Conservation (phyloP, 2,888 invertebrate genomes). For the Cristatella mucedo region DNA sequence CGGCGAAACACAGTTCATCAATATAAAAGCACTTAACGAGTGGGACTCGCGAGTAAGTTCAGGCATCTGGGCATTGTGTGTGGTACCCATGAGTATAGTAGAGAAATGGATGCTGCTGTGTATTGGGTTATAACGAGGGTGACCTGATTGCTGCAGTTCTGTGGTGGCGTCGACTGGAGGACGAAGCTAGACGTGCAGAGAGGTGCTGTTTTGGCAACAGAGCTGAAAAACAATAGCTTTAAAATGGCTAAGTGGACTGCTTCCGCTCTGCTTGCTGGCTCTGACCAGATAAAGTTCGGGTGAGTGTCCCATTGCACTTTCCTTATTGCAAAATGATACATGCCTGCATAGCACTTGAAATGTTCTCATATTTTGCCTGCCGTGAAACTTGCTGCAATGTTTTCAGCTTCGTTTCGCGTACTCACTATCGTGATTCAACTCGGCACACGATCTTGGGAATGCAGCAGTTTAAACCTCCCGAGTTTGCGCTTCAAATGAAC, state of each 20-base stretch:
- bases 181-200: slow-evolving; percentile 92
- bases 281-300: slow-evolving; percentile 93
- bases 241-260: slow-evolving; percentile 99
- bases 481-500: slow-evolving; percentile 96
- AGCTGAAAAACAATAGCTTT: slow-evolving; percentile 95
- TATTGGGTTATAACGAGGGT: no score
- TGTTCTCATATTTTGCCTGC: not conserved
- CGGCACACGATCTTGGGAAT: slow-evolving; percentile 83
- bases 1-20: slow-evolving; percentile 75
- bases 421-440: slow-evolving; percentile 77
- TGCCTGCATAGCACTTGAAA: not conserved
- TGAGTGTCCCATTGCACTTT: slow-evolving; percentile 20
- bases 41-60: slow-evolving; percentile 73
- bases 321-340: not conserved
- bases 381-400: slow-evolving; percentile 8
- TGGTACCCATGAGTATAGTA: not conserved
- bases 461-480: slow-evolving; percentile 95
- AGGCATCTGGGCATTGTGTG: not conserved
- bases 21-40: slow-evolving; percentile 93
- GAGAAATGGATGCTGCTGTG: not conserved
- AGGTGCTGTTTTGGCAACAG: slow-evolving; percentile 93
- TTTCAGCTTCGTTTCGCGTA: slow-evolving; percentile 74
- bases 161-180: slow-evolving; percentile 95
- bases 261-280: slow-evolving; percentile 70
- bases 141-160: no score